These are phyloP conservation scores for Zaprionus africanus DNA, from an alignment of 1,140 invertebrate species.

Conservation along the genomic window DNA sequence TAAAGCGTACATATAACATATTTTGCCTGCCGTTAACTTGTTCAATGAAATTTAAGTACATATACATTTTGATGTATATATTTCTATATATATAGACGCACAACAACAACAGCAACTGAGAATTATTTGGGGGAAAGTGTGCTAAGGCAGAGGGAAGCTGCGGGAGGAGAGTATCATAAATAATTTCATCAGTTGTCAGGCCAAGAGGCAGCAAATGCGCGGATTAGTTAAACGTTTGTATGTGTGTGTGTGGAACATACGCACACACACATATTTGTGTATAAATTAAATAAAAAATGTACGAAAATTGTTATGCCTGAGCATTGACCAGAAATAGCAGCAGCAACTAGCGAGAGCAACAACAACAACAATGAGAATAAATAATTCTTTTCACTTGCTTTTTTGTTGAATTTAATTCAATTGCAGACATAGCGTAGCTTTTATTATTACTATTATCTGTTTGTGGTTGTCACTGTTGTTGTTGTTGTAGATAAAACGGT, in stretches of 20 bases:
- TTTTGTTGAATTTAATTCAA: conserved; percentile 75
- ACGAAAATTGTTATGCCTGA: conserved; percentile 35
- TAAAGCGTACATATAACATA: conserved; percentile 33
- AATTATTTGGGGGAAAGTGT: conserved; percentile 5
- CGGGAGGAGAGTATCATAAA: conserved; percentile 57
- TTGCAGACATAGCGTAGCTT: conserved; percentile 60
- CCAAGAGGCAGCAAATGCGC: conserved; percentile 28
- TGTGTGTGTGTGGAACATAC: neutral
- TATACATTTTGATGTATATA: conserved; percentile 21
- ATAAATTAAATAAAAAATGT: conserved; percentile 70
- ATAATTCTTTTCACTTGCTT: conserved; percentile 48
- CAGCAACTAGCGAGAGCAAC: conserved; percentile 34
- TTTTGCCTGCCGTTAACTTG: conserved; percentile 20
- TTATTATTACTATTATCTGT: conserved; percentile 13
- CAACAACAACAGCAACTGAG: conserved; percentile 16
- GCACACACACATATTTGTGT: neutral
- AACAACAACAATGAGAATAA: conserved; percentile 38
- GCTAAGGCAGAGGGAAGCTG: neutral
- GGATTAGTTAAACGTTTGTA: conserved; percentile 44
- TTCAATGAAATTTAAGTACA: conserved; percentile 47
- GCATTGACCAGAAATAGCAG: conserved; percentile 63
- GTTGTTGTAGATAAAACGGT: conserved; percentile 61
- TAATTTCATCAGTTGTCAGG: conserved; percentile 76
- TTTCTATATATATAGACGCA: neutral
- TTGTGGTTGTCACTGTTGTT: conserved; percentile 51